phyloP scores from a whole-genome alignment of 2,888 invertebrate genomes.

The Cotesia congregata region DNA sequence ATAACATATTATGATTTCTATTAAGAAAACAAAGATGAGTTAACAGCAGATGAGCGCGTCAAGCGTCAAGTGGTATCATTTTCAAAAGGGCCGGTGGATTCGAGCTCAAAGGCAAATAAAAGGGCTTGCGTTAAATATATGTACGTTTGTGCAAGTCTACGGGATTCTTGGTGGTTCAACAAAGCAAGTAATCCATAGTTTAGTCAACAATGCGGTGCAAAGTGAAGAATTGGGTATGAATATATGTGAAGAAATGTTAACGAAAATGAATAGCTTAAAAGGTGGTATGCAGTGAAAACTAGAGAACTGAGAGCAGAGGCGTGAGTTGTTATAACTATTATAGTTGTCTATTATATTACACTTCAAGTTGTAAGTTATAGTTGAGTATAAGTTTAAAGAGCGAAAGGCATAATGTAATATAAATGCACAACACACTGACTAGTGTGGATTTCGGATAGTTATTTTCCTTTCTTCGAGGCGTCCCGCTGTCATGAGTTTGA shows the following conservation, averaged over 20 bases:
- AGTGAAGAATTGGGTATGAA: constrained; percentile 53
- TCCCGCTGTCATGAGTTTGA: constrained; percentile 66
- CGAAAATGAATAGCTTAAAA: constrained; percentile 20
- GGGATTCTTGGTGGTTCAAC: constrained; percentile 42
- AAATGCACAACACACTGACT: background rate
- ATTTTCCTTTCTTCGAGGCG: constrained; percentile 14
- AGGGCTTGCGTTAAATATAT: background rate
- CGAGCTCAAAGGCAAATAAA: background rate
- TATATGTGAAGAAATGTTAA: constrained; percentile 32
- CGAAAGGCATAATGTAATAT: background rate
- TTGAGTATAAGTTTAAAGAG: background rate
- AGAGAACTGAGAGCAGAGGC: background rate
- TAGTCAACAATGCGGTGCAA: constrained; percentile 66
- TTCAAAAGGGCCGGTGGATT: background rate
- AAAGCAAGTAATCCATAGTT: constrained; percentile 63
- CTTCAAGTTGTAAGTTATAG: no score
- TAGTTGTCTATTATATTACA: no score
- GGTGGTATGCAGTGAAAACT: no score
- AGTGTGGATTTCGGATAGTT: constrained; percentile 2
- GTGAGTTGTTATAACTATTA: background rate
- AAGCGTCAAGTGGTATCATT: background rate
- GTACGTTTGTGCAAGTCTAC: constrained; percentile 6
- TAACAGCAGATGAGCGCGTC: background rate
- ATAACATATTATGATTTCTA: no score
- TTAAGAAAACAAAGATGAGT: background rate